Base-by-base conservation (phyloP, 2,113 vertebrate species). In the Eudyptes chrysolophus region DNA sequence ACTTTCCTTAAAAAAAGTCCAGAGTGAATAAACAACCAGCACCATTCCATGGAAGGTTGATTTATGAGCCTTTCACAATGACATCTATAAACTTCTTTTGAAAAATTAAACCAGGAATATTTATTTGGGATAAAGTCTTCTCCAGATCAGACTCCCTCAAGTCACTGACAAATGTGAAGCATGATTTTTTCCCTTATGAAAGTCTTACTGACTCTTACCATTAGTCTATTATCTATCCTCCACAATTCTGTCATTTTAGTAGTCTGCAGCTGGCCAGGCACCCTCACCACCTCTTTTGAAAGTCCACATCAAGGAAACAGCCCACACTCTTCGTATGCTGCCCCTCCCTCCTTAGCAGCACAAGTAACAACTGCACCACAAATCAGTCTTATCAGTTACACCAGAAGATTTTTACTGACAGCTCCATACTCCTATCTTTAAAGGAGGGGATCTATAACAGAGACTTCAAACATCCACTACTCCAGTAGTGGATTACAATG, bases 271-370 rank as follows among this genome's bases (percentile, higher is more conserved):
- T 70, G 51, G 64, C 49, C 71, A 92, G 22, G 62, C 36, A 87
- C 3, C 36, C 87, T 66, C 72, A 92, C 10, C 54, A 74, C 17
- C 49, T 65, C 36, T 3, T 60, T 2, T 61, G 2, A 27, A 89
- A 69, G 48, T 6, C 44, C 2, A 0, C 4, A 38, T 8, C 11
- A 30, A 74, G 38, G 40, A 30, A 74, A 60, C 7, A 2, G 1
- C 40, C 46, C 9, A 18, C 34, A 3, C 16, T 29, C 15, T 25
- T 54, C 75, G 62, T 32, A 26, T 21, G 36, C 49, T 58, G 72
- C 49, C 22, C 21, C n/a, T 49, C 46, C 71, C n/a, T 49, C 46
- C 71, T 32, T 19, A 30, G n/a, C 49, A 66, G 71, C 49, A n/a
- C 24, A 78, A 71, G 48, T 46, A 82, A 57, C 58, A 76, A 48